phyloP scores from a whole-genome alignment of 2,888 invertebrate genomes.

The Drosophila nr. medialis region DNA sequence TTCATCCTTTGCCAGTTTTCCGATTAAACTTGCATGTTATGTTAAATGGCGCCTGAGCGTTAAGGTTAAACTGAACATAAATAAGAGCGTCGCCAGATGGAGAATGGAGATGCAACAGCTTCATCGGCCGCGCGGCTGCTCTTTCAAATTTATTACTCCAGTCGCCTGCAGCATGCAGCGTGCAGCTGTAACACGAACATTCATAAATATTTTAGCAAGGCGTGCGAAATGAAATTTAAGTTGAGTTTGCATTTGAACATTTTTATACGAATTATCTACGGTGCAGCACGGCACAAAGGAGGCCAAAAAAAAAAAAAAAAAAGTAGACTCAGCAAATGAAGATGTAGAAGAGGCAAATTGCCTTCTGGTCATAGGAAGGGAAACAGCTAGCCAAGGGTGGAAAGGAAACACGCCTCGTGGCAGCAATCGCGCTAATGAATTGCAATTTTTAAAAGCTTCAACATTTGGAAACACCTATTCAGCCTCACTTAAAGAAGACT shows the following conservation, averaged over 20 bases:
- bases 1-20: constrained; percentile 35
- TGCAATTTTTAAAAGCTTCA: constrained; percentile 10
- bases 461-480: constrained; percentile 30
- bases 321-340: not conserved
- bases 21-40: constrained; percentile 75
- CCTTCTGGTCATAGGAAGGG: constrained; percentile 24
- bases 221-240: constrained; percentile 61
- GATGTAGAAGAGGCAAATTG: constrained; percentile 8
- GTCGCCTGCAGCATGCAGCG: constrained; percentile 42
- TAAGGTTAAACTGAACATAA: constrained; percentile 77
- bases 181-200: constrained; percentile 33
- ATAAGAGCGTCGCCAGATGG: constrained; percentile 52
- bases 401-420: constrained; percentile 11
- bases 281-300: constrained; percentile 15
- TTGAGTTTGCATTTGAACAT: constrained; percentile 59
- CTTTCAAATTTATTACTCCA: constrained; percentile 63
- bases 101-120: constrained; percentile 26
- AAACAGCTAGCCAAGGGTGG: constrained; percentile 22
- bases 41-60: constrained; percentile 76
- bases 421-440: constrained; percentile 28
- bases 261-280: constrained; percentile 56
- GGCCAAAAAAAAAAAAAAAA: not conserved
- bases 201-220: constrained; percentile 65
- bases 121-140: constrained; percentile 33
- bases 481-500: constrained; percentile 30